Conservation (phyloP, 2,888 invertebrate species). For the Noctua pronuba region DNA sequence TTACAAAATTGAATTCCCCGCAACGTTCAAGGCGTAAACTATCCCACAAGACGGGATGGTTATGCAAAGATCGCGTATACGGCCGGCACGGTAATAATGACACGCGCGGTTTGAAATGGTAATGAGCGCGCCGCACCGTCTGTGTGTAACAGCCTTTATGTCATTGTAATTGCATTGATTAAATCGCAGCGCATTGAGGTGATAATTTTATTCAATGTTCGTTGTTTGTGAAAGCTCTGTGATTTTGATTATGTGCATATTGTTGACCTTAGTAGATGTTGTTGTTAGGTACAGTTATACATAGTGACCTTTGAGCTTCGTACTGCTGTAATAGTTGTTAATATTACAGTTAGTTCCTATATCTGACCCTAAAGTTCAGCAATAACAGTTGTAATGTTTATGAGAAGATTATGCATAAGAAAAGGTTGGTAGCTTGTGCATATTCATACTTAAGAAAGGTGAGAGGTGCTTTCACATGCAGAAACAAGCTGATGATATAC, state of each 20-base stretch:
- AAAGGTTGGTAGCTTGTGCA: neutral
- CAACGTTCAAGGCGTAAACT: conserved; percentile 83
- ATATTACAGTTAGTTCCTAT: neutral
- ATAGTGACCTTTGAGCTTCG: neutral
- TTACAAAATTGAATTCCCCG: conserved; percentile 85
- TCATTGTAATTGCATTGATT: conserved; percentile 64
- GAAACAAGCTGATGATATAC: neutral
- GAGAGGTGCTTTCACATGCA: neutral
- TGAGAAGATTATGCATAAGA: neutral
- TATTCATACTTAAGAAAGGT: neutral
- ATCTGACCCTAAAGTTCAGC: neutral
- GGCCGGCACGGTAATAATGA: conserved; percentile 68
- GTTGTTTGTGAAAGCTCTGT: conserved; percentile 44
- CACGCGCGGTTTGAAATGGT: conserved; percentile 68
- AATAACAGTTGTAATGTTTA: neutral
- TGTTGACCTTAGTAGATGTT: conserved; percentile 3
- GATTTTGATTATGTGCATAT: conserved; percentile 26
- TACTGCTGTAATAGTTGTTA: neutral
- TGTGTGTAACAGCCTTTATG: conserved; percentile 64
- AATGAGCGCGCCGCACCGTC: conserved; percentile 63
- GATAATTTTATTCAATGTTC: conserved; percentile 57
- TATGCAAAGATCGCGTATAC: conserved; percentile 69
- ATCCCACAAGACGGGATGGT: conserved; percentile 75
- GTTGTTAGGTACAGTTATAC: conserved; percentile 17
- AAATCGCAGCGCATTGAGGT: conserved; percentile 53